Conservation (phyloP, 2,113 vertebrate genomes). For the Microtus pennsylvanicus region DNA sequence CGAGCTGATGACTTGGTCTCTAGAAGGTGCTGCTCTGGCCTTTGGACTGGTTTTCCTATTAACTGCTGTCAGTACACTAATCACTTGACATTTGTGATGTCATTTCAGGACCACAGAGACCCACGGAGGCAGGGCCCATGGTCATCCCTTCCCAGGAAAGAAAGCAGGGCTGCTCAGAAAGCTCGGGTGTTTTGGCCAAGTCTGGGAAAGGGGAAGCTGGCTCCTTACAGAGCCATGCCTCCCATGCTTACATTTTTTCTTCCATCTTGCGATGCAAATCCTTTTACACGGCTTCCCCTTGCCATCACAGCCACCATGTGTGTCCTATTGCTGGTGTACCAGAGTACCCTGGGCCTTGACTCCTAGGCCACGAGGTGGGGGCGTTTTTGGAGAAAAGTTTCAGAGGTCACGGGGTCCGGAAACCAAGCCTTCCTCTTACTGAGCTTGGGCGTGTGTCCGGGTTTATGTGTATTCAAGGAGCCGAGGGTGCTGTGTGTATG, state of each 20-base stretch:
- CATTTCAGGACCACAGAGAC: not conserved
- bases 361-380: too few species aligned
- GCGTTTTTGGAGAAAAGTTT: too few species aligned
- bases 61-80: fast-evolving
- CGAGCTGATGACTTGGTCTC: not conserved
- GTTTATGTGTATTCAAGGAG: not conserved
- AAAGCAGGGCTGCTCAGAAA: not conserved
- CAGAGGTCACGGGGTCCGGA: not conserved
- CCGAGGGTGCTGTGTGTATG: not conserved
- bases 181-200: not conserved
- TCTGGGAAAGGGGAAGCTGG: not conserved
- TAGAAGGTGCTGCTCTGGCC: not conserved
- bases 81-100: fast-evolving
- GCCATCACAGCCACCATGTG: fast-evolving
- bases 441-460: not conserved
- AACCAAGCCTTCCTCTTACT: not conserved
- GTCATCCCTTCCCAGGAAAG: not conserved
- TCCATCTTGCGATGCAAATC: not conserved
- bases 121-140: not conserved
- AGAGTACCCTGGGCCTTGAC: not conserved
- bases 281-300: fast-evolving
- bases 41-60: fast-evolving
- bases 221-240: not conserved
- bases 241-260: fast-evolving
- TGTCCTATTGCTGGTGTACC: not conserved